These are phyloP conservation scores for Hippopotamyrus pictus DNA, from an alignment of 2,797 vertebrate species.

Conservation along the genomic window DNA sequence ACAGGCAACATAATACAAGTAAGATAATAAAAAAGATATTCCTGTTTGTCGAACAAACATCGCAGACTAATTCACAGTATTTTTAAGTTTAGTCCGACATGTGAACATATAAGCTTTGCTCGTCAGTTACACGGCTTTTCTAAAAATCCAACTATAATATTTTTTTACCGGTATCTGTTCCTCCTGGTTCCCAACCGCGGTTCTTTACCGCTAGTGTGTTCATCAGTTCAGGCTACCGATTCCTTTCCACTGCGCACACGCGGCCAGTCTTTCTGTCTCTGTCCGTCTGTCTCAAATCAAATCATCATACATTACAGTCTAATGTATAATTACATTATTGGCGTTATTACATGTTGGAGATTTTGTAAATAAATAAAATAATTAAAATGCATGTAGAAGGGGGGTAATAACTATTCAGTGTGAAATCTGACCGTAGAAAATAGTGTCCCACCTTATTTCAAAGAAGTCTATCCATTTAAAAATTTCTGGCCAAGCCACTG, in stretches of 20 bases:
- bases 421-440: background rate
- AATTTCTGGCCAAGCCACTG: background rate
- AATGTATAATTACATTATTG: background rate
- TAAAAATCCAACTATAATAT: background rate
- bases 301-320: background rate
- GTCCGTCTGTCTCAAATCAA: background rate
- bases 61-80: background rate
- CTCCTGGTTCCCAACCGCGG: background rate
- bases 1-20: background rate
- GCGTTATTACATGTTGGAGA: background rate
- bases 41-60: background rate
- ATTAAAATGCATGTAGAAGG: background rate
- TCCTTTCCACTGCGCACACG: background rate
- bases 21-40: background rate
- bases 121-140: background rate
- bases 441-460: background rate
- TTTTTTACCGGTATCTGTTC: background rate
- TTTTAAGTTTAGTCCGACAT: background rate
- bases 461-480: background rate
- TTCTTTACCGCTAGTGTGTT: no score
- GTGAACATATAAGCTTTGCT: background rate
- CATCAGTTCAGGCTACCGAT: background rate
- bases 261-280: background rate
- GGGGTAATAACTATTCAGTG: background rate
- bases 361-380: background rate